Base-by-base conservation (phyloP, 2,113 vertebrate genomes). In the Erythrocebus patas region DNA sequence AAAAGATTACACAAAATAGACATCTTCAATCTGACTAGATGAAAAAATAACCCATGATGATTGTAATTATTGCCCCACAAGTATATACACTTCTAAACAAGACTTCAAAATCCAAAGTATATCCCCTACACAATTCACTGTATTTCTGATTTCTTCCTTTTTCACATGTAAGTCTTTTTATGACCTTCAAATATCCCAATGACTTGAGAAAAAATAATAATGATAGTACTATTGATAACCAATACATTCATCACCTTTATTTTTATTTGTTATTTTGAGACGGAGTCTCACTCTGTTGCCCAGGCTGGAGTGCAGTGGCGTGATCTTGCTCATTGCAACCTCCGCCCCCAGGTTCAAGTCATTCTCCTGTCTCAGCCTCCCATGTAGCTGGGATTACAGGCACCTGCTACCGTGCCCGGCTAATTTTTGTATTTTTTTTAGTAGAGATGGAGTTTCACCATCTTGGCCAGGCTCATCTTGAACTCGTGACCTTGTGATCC, bases 1-100 rank as follows among this genome's bases (percentile, higher is more conserved):
- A 66, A 96, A 97, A 90, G 40, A 73, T 96, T 81, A 97, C 38
- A 81, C 92, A 85, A 76, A 92, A 93, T 72, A 91, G 32, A 97
- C 94, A 35, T 66, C 40, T 94, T 40, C 59, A n/a, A 98, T 13
- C 66, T 90, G 72, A 95, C 48, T 87, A 40, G n/a, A 81, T 95
- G 50, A 95, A 96, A 93, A 57, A 88, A 91, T 95, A 91, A 75
- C 75, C 50, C 10, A 57, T 95, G 97, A 70, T 66, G 32, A 95
- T 57, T 83, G 17, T 84, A 81, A 95, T 73, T 86, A 89, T 79
- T 72, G 95, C 76, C 16, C 78, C 86, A 83, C 3, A 97, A 81
- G 89, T 38, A 94, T 6, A 96, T 11, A 40, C 17, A 61, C n/a
- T 82, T 82, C 10, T 52, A 91, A 82, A 96, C 92, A 72, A 52